Evolutionary conservation across 2,113 vertebrate genomes (phyloP), one percentile per base, ranked within the genome.

Genomic region (Rhagologus leucostigma): DNA sequence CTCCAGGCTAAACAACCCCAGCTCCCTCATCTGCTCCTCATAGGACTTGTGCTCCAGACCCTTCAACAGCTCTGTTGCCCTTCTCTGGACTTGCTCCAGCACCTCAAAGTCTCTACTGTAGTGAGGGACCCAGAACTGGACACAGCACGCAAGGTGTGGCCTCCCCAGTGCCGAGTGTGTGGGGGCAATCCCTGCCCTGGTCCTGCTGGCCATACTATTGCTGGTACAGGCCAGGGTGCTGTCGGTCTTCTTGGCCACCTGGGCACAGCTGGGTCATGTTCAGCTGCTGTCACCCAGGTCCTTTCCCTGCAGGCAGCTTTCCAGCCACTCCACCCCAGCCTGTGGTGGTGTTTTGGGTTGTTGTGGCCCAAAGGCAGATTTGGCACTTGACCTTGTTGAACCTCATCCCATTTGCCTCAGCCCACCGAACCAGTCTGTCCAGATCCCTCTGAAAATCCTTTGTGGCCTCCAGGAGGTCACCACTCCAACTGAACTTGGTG

Each of bases 91-190:
- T 1, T 0, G 0, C 10, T 50, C 10, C 59, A 50, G 44, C 13
- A 4, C 8, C 9, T 52, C 10, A 23, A 1, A 16, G 16, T 11
- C 15, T 3, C 23, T 81, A 22, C 50, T 74, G 10, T 1, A 37
- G 1, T 20, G 17, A 35, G 17, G 3, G 10, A 2, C 1, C 8
- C 15, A 57, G 10, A 52, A 14, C 10, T 14, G 16, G 3, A 5
- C 20, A 7, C 15, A 46, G 16, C 1, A 30, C 9, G 46, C 3
- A 1, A 39, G 24, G 1, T n/a, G 37, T 1, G 2, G 2, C 9
- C 33, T 67, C 29, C 1, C 4, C 33, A 52, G 52, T 24, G 5
- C 19, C 0, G 0, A 9, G 29, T 11, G 1, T 12, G 9, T 13
- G 3, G 3, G 10, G 1, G 15, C 23, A 49, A 21, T 52, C 23